Conservation (phyloP, 2,797 vertebrate genomes). For the Gila robusta region DNA sequence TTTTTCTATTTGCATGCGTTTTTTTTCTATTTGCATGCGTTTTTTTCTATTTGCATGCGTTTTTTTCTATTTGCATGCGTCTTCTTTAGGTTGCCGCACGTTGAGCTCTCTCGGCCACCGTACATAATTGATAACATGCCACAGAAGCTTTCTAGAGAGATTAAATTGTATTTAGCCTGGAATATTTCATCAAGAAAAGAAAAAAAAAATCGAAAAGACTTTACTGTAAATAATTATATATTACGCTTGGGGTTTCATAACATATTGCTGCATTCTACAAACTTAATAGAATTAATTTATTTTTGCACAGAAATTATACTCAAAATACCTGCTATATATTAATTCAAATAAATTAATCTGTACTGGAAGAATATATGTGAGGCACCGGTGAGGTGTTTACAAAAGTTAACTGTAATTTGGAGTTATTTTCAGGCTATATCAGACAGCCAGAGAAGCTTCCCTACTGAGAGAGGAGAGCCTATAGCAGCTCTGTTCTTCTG, state of each 20-base stretch:
- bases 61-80: too few species aligned
- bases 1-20: too few species aligned
- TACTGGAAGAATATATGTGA: constrained; percentile 28
- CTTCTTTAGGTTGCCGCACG: too few species aligned
- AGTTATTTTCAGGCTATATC: constrained; percentile 49
- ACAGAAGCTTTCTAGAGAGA: not conserved
- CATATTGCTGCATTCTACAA: not conserved
- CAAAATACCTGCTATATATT: not conserved
- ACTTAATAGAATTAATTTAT: not conserved
- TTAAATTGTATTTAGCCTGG: not conserved
- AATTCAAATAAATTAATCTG: not conserved
- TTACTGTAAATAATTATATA: not conserved
- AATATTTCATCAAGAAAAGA: not conserved
- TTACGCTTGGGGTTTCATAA: not conserved
- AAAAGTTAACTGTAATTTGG: constrained; percentile 54
- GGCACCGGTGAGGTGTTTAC: constrained; percentile 48
- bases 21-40: too few species aligned
- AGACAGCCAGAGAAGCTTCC: constrained; percentile 49
- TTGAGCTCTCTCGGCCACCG: too few species aligned
- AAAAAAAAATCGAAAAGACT: not conserved
- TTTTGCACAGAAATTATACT: not conserved
- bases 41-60: too few species aligned
- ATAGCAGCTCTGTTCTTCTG: constrained; percentile 50
- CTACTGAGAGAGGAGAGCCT: constrained; percentile 53
- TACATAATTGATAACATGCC: not conserved